phyloP scores from a whole-genome alignment of 2,797 vertebrate genomes.

The Fringilla coelebs region DNA sequence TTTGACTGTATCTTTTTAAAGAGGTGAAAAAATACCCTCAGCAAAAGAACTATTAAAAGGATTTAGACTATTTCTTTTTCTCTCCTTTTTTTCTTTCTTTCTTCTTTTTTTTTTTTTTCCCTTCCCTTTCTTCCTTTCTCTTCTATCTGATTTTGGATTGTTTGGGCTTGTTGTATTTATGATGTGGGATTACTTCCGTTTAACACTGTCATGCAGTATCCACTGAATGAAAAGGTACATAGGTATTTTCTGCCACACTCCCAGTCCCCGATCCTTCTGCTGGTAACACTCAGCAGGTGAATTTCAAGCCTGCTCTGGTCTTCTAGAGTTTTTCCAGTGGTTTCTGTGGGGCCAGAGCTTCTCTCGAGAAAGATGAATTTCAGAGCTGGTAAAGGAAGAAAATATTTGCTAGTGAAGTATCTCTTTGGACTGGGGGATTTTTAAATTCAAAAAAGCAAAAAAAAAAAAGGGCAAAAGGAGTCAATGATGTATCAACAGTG shows the following conservation, averaged over 20 bases:
- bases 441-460: neutral
- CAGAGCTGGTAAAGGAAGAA: neutral
- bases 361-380: neutral
- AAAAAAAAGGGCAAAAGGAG: neutral
- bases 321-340: neutral
- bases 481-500: constrained; percentile 4
- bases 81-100: neutral
- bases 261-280: neutral
- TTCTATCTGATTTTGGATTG: neutral
- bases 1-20: constrained; percentile 57
- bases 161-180: constrained; percentile 64
- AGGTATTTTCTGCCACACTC: constrained; percentile 7
- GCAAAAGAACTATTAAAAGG: constrained; percentile 58
- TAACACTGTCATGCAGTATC: constrained; percentile 54
- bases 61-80: constrained; percentile 33
- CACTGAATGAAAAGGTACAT: constrained; percentile 68
- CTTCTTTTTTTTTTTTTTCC: fast-evolving
- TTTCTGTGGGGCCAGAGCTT: neutral
- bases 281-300: neutral
- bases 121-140: neutral
- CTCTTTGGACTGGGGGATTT: neutral
- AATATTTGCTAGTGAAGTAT: neutral
- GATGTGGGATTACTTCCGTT: constrained; percentile 32
- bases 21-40: constrained; percentile 25
- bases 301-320: neutral